Evolutionary conservation across 1,140 invertebrate species (phyloP).

Genomic region (Dreissena rostriformis): DNA sequence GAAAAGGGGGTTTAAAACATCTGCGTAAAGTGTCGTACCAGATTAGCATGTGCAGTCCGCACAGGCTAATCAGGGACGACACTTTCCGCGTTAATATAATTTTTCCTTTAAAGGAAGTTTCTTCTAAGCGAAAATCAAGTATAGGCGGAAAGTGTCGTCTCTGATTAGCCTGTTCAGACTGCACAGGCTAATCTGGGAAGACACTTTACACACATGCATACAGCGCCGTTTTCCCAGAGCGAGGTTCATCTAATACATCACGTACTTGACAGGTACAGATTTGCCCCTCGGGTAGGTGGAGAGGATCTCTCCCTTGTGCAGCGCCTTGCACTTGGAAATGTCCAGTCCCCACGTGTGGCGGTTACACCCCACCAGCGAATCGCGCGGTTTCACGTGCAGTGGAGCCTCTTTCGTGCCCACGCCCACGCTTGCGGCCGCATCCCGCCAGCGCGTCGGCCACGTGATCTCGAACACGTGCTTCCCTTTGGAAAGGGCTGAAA

Average conservation of each 20-base stretch:
- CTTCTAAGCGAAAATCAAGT: too few species aligned
- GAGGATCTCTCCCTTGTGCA: conserved; percentile 13
- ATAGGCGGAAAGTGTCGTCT: too few species aligned
- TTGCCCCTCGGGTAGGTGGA: background rate
- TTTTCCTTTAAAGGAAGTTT: too few species aligned
- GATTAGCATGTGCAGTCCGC: too few species aligned
- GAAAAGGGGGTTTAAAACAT: background rate
- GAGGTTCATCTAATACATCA: too few species aligned
- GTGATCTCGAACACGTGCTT: conserved; percentile 62
- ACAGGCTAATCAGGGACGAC: too few species aligned
- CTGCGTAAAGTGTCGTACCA: too few species aligned
- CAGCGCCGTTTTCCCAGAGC: too few species aligned
- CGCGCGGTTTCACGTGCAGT: conserved; percentile 42
- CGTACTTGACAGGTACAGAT: conserved; percentile 18
- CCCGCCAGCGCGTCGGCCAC: conserved; percentile 44
- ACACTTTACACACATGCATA: too few species aligned
- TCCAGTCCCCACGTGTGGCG: conserved; percentile 57
- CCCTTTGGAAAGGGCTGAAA: conserved; percentile 39
- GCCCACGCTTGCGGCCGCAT: conserved; percentile 46
- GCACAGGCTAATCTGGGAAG: too few species aligned
- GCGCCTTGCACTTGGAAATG: conserved; percentile 25
- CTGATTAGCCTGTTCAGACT: too few species aligned
- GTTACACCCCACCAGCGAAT: conserved; percentile 53
- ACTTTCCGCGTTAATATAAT: too few species aligned
- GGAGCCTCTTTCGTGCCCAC: conserved; percentile 47